Evolutionary conservation across 2,113 vertebrate species (phyloP), one percentile per base, ranked within the genome.

Genomic region (Ictalurus furcatus): DNA sequence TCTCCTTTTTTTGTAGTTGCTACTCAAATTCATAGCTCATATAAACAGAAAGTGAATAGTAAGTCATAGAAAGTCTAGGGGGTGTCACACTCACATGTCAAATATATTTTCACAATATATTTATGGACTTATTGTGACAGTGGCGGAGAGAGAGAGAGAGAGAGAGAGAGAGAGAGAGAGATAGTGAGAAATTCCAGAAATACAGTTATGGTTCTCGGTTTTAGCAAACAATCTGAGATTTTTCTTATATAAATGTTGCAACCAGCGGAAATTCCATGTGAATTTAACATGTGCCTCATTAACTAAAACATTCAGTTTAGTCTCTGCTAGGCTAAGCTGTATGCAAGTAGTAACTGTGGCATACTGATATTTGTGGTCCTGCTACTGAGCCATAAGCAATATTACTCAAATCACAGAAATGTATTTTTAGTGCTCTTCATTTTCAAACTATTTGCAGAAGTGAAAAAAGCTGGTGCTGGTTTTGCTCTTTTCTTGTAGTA

Each of bases 331-430:
- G 78, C 16, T 11, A 30, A 63, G 40, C 40, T 48, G 56, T 63
- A 65, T 78, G 58, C 85, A 87, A 87, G 78, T 78, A 78, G 56
- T 87, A 48, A 48, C 71, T 78, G 85, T 78, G 37, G 73, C 56
- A 78, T 63, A 63, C 28, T n/a, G 34, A 73, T 54, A 58, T 78
- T 61, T 17, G 56, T 44, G 30, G 23, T 17, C 37, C 71, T 61
- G 34, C 4, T 87, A 67, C 56, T 63, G 59, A 65, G 58, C 19
- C 28, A 8, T 56, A 67, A 34, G 44, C 30, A 81, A 79, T 12
- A 87, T 44, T 12, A 13, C 67, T 74, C 5, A 44, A 28, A 54
- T 25, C 21, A 6, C 19, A 25, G 14, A 67, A 13, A 19, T 63
- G 76, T 48, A 63, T 23, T 21, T 44, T 48, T 11, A 87, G 30